Conservation (phyloP, 2,888 invertebrate species). For the Mesopsocus fuscifrons region DNA sequence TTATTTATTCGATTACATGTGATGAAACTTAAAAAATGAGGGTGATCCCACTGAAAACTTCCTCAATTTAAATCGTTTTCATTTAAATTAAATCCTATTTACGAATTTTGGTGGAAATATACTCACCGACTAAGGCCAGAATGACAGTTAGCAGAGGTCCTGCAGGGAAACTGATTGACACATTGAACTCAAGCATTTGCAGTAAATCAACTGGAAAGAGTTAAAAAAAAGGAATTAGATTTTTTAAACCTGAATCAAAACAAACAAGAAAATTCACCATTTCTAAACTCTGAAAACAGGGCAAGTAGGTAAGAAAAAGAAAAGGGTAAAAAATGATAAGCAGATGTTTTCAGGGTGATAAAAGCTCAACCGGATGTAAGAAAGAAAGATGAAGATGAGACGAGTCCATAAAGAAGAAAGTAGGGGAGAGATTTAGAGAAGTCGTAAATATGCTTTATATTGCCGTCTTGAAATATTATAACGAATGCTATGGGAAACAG, state of each 20-base stretch:
- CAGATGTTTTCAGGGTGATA: slow-evolving; percentile 1
- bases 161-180: slow-evolving; percentile 83
- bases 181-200: slow-evolving; percentile 95
- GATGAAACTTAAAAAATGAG: too few species aligned
- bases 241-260: slow-evolving; percentile 12
- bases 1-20: too few species aligned
- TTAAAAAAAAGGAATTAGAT: slow-evolving; percentile 13
- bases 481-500: neutral
- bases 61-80: too few species aligned
- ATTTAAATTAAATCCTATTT: too few species aligned
- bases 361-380: slow-evolving; percentile 3
- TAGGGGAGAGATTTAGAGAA: slow-evolving; percentile 8
- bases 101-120: too few species aligned
- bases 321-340: slow-evolving; percentile 10
- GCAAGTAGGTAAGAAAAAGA: too few species aligned
- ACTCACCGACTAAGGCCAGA: slow-evolving; percentile 91
- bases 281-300: too few species aligned
- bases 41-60: too few species aligned
- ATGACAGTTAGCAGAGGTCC: slow-evolving; percentile 95
- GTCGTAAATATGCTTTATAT: slow-evolving; percentile 10
- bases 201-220: slow-evolving; percentile 77
- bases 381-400: neutral
- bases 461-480: slow-evolving; percentile 4
- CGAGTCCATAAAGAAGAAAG: neutral
- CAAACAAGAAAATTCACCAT: slow-evolving; percentile 5